These are phyloP conservation scores for Cliona cf. orientalis DNA, from an alignment of 37 sponge, comb jelly and placozoan species.

Conservation along the genomic window DNA sequence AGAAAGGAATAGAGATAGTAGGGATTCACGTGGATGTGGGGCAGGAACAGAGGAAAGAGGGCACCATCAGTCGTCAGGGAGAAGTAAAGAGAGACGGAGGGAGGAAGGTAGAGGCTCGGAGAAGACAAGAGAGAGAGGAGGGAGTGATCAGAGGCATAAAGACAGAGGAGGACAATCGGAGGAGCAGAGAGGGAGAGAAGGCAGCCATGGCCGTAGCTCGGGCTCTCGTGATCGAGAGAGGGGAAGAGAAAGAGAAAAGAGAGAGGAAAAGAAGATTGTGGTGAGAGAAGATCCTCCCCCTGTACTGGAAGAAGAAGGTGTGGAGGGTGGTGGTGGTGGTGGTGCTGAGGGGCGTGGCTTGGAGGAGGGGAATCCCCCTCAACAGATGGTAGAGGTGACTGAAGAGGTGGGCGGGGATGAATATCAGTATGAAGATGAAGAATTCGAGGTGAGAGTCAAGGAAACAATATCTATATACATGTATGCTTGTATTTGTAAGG, in stretches of 20 bases:
- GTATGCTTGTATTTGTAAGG: no score
- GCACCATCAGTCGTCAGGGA: no score
- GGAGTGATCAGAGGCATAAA: not conserved
- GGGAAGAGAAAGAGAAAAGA: not conserved
- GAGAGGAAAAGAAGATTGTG: not conserved
- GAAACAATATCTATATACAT: not conserved
- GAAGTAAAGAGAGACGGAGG: no score
- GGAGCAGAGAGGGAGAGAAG: slow-evolving; percentile 8
- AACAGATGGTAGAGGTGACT: slow-evolving; percentile 8
- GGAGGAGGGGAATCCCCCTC: slow-evolving; percentile 18
- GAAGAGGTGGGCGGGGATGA: slow-evolving; percentile 10
- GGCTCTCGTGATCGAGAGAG: not conserved
- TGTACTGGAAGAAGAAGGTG: not conserved
- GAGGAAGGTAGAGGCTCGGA: no score
- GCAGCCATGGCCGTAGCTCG: no score
- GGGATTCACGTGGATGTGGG: not conserved
- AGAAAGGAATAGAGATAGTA: not conserved
- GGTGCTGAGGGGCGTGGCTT: slow-evolving; percentile 2
- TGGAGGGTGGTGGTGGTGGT: slow-evolving; percentile 20
- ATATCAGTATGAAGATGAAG: slow-evolving; percentile 51
- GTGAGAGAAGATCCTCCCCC: slow-evolving; percentile 17
- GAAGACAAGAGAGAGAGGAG: slow-evolving; percentile 6
- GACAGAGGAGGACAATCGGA: not conserved
- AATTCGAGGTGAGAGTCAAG: slow-evolving; percentile 44
- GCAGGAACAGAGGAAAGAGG: slow-evolving; percentile 1